Conservation (phyloP, 2,888 invertebrate species). For the Fissipunctia ypsillon region DNA sequence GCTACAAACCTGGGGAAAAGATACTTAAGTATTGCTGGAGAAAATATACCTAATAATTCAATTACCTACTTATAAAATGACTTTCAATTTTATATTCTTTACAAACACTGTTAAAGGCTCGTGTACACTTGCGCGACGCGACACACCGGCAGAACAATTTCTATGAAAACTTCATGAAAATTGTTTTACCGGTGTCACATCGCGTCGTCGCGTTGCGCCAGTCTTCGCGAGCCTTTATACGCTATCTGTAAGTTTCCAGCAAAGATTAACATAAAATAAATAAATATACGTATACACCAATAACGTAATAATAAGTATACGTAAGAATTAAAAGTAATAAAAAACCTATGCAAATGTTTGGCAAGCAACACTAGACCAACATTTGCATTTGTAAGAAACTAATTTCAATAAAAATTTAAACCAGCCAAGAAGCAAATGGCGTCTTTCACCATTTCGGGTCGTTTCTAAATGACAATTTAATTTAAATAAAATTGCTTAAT, state of each 20-base stretch:
- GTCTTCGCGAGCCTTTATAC: too few relatives aligned
- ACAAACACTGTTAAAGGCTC: background rate
- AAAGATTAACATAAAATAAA: background rate
- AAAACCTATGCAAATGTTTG: slow-evolving; percentile 18
- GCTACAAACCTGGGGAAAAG: background rate
- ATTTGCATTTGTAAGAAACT: slow-evolving; percentile 19
- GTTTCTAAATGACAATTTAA: slow-evolving; percentile 44
- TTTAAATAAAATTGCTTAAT: slow-evolving; percentile 50
- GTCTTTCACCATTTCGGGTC: slow-evolving; percentile 36
- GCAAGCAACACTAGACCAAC: background rate
- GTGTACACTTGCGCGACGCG: too few relatives aligned
- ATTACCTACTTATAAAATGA: too few relatives aligned
- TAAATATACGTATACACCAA: too few relatives aligned
- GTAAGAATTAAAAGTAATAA: background rate
- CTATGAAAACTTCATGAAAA: too few relatives aligned
- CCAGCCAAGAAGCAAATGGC: slow-evolving; percentile 22
- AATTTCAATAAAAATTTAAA: slow-evolving; percentile 36
- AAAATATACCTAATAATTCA: background rate
- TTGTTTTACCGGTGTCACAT: too few relatives aligned
- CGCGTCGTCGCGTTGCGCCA: too few relatives aligned
- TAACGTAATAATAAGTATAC: background rate
- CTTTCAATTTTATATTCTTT: background rate
- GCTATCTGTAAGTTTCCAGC: background rate
- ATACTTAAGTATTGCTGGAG: background rate
- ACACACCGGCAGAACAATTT: too few relatives aligned